phyloP scores from a whole-genome alignment of 2,797 vertebrate genomes.

The Lacerta bilineata region DNA sequence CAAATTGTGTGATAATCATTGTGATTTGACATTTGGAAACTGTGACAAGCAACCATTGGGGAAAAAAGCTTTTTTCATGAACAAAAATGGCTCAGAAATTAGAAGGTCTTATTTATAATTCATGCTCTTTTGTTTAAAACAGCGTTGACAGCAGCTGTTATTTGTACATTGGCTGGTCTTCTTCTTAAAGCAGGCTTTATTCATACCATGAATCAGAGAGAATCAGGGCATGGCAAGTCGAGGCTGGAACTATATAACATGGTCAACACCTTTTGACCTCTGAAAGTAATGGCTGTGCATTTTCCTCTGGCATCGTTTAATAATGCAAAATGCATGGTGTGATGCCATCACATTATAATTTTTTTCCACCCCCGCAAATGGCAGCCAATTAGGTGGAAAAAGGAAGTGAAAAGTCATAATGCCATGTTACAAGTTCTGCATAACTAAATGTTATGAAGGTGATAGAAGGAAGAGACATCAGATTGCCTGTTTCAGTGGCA shows the following conservation, averaged over 20 bases:
- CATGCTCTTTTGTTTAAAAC: no score
- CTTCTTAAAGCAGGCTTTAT: not conserved
- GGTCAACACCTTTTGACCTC: not conserved
- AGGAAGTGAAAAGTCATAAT: not conserved
- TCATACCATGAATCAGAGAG: not conserved
- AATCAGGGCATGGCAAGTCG: not conserved
- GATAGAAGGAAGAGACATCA: not conserved
- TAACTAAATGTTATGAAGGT: not conserved
- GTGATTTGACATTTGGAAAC: no score
- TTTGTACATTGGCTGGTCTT: no score
- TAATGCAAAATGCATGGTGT: not conserved
- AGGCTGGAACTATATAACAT: not conserved
- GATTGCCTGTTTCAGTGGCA: not conserved
- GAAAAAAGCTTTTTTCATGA: no score
- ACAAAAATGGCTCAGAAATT: not conserved
- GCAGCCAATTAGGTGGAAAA: not conserved
- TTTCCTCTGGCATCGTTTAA: not conserved
- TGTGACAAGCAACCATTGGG: no score
- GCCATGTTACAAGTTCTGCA: not conserved
- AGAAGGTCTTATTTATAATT: not conserved
- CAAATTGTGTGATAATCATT: no score
- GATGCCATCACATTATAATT: not conserved
- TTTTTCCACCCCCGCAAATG: not conserved
- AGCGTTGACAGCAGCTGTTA: no score
- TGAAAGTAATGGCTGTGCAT: not conserved